Conservation (phyloP, 2,113 vertebrate genomes). For the Columba janthina region DNA sequence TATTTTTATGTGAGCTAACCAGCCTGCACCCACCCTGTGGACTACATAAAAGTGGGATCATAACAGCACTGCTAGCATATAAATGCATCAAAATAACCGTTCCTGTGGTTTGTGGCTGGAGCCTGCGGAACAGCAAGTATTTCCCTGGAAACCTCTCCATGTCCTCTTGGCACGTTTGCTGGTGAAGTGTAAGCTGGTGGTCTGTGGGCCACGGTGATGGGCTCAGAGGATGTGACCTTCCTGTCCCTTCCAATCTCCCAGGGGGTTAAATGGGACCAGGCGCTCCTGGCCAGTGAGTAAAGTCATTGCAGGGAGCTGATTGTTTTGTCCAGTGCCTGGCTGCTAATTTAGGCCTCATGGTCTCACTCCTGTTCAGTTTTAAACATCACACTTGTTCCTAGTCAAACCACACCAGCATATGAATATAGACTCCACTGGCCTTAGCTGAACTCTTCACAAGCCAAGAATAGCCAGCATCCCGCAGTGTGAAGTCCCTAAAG, state of each 20-base stretch:
- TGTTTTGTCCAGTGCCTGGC: neutral
- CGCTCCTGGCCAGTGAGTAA: neutral
- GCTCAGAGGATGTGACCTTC: neutral
- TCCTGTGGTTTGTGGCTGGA: neutral
- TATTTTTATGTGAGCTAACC: neutral
- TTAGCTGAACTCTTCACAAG: conserved; percentile 13
- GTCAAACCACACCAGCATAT: neutral
- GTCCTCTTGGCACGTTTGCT: neutral
- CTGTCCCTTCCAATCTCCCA: neutral
- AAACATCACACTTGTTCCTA: neutral
- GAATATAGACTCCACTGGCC: neutral
- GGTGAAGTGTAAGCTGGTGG: neutral
- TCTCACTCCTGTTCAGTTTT: neutral
- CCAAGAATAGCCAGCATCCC: neutral
- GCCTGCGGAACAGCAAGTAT: neutral
- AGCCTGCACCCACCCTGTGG: neutral
- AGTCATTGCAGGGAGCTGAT: neutral
- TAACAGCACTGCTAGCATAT: neutral
- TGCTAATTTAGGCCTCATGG: neutral
- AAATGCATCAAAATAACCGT: neutral
- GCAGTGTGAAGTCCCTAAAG: neutral
- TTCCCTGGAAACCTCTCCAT: neutral
- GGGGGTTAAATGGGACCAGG: neutral
- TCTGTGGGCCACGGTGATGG: rapidly evolving
- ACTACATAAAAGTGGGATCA: neutral